phyloP scores from a whole-genome alignment of 2,888 invertebrate genomes.

The Mythimna impura region DNA sequence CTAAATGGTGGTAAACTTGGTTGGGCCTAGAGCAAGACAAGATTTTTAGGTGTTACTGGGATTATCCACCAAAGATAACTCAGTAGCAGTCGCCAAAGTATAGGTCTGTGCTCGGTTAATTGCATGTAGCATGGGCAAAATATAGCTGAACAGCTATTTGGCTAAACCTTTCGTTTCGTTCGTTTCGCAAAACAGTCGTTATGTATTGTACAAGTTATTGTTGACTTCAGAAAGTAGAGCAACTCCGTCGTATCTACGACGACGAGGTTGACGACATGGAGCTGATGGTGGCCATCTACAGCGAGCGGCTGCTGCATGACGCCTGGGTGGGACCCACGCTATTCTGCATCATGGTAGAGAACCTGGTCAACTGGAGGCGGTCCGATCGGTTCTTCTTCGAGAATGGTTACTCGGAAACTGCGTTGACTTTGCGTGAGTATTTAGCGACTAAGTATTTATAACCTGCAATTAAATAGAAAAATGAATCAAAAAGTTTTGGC shows the following conservation, averaged over 20 bases:
- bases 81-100: no score
- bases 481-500: constrained; percentile 81
- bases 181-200: no score
- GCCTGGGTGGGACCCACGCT: constrained; percentile 67
- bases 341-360: constrained; percentile 71
- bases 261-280: constrained; percentile 70
- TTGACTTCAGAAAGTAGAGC: constrained; percentile 67
- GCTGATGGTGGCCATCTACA: constrained; percentile 71
- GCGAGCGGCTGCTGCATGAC: constrained; percentile 63
- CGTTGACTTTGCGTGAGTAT: constrained; percentile 66
- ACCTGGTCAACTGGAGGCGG: constrained; percentile 68
- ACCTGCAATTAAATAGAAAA: neutral
- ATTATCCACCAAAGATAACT: no score
- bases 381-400: constrained; percentile 72
- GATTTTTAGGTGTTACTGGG: no score
- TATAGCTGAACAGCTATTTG: no score
- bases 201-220: no score
- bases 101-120: no score
- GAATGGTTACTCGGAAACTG: constrained; percentile 64
- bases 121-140: no score
- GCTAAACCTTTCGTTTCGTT: no score
- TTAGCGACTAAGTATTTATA: neutral
- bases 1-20: no score
- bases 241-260: constrained; percentile 67
- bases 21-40: no score